Evolutionary conservation across 2,113 vertebrate species (phyloP).

Genomic region (Aramus guarauna): DNA sequence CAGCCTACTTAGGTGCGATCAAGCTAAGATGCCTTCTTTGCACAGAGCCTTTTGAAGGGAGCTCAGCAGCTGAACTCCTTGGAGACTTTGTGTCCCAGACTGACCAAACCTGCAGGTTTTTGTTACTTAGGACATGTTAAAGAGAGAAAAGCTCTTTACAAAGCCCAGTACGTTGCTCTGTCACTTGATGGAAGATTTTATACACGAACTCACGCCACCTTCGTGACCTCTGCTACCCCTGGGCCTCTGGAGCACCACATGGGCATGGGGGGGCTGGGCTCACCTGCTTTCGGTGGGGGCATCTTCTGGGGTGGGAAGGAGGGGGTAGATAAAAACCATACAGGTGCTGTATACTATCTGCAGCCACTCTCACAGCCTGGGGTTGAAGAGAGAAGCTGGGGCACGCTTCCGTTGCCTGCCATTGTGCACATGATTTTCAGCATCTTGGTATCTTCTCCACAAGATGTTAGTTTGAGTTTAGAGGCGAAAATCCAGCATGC

Average conservation of each 20-base stretch:
- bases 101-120: neutral
- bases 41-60: neutral
- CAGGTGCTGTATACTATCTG: neutral
- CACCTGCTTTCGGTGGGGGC: fast-evolving
- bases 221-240: fast-evolving
- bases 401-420: neutral
- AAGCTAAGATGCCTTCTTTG: neutral
- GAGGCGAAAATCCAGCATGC: neutral
- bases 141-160: neutral
- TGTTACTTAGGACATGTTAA: neutral
- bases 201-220: fast-evolving
- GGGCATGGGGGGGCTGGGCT: neutral
- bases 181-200: neutral
- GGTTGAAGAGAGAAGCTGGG: neutral
- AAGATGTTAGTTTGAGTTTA: neutral
- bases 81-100: neutral
- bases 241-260: fast-evolving
- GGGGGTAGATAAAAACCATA: neutral
- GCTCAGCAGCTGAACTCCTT: neutral
- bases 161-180: neutral
- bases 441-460: neutral
- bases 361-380: neutral
- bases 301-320: neutral
- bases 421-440: neutral
- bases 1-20: neutral